A percentile compares a stretch with the other conserved stretches of the same genome.
These are phyloP conservation scores for Amaurobius ferox DNA, from an alignment of 2,888 invertebrate genomes.

Conservation along the genomic window DNA sequence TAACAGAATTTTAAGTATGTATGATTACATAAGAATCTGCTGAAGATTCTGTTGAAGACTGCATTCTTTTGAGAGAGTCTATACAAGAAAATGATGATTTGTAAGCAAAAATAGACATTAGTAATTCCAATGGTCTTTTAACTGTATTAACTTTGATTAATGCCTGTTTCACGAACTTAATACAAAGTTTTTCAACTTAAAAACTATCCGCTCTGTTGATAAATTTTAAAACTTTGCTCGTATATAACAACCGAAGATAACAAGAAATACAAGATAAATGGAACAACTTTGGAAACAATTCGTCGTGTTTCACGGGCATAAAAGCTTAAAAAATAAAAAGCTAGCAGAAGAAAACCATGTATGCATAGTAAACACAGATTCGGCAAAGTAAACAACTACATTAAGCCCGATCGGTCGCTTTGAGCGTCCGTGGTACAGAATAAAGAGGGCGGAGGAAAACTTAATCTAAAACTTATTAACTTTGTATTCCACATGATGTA, in stretches of 20 bases:
- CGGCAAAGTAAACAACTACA: neutral
- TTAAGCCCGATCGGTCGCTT: slow-evolving; percentile 6
- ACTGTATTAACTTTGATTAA: too few relatives aligned
- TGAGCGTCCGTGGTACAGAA: neutral
- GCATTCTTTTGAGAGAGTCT: too few relatives aligned
- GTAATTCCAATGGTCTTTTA: too few relatives aligned
- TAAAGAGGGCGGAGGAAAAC: slow-evolving; percentile 43
- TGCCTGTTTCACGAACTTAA: neutral
- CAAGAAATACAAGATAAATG: neutral
- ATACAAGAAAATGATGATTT: too few relatives aligned
- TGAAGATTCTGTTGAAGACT: too few relatives aligned
- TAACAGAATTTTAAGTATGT: too few relatives aligned
- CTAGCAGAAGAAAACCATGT: neutral
- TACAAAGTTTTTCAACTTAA: neutral
- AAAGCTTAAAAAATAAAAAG: neutral
- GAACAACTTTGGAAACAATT: neutral
- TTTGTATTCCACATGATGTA: slow-evolving; percentile 70
- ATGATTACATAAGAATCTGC: too few relatives aligned
- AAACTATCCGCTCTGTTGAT: neutral
- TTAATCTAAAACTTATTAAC: slow-evolving; percentile 72
- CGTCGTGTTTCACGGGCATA: neutral
- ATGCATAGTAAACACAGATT: neutral
- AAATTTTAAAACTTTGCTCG: neutral
- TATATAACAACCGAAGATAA: neutral
- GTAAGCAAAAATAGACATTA: too few relatives aligned